Conservation (phyloP, 2,113 vertebrate genomes). For the Fregata magnificens region DNA sequence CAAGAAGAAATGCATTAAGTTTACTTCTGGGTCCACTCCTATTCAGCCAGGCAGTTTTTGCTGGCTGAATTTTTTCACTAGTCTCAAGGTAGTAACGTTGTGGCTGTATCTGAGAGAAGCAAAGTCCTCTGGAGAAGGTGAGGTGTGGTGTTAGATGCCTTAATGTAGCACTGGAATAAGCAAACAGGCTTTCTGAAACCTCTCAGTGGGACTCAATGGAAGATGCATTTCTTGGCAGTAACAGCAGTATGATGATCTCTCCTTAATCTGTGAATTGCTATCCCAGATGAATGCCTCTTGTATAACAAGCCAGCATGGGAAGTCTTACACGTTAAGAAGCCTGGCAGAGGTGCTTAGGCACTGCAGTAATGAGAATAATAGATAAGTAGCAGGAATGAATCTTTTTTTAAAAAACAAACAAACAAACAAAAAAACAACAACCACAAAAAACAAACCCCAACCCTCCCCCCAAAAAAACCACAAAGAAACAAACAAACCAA, state of each 20-base stretch:
- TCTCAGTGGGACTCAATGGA: background rate
- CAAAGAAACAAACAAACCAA: too few species aligned
- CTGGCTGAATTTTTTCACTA: background rate
- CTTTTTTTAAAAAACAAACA: background rate
- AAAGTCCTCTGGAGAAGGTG: background rate
- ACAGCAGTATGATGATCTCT: background rate
- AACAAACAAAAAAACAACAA: too few species aligned
- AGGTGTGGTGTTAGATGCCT: background rate
- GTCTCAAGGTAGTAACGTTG: background rate
- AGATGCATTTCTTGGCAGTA: background rate
- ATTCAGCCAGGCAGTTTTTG: background rate
- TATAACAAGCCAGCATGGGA: background rate
- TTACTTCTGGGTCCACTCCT: background rate
- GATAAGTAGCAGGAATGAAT: background rate
- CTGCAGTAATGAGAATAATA: background rate
- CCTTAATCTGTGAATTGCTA: background rate
- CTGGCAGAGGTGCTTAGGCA: background rate
- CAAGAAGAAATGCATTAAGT: background rate
- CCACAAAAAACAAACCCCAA: too few species aligned
- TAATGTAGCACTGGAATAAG: background rate
- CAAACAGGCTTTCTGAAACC: background rate
- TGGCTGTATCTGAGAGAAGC: background rate
- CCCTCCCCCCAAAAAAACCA: too few species aligned
- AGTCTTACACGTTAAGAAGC: background rate
- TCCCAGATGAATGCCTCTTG: background rate